These are phyloP conservation scores for Calcarius lapponicus DNA, from an alignment of 2,797 vertebrate species.

Conservation along the genomic window DNA sequence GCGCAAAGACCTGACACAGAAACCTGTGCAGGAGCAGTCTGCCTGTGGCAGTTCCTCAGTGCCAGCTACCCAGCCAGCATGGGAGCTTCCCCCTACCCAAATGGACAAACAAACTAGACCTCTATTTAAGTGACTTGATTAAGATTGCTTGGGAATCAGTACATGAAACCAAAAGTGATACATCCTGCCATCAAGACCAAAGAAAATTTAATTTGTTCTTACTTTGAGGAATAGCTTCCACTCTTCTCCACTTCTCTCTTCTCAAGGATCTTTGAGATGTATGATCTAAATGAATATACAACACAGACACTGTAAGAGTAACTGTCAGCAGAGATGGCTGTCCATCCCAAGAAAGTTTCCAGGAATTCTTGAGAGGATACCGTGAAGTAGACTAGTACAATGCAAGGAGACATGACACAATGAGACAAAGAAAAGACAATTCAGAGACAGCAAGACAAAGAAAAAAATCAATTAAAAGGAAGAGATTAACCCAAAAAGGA, in stretches of 20 bases:
- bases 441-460: neutral
- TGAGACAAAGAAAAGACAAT: neutral
- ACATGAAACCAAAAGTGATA: neutral
- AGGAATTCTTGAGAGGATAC: neutral
- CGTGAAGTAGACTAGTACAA: neutral
- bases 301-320: neutral
- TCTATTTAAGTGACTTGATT: neutral
- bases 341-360: neutral
- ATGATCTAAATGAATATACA: neutral
- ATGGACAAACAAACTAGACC: neutral
- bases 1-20: neutral
- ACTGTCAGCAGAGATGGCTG: neutral
- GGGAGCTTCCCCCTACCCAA: neutral
- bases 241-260: neutral
- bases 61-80: neutral
- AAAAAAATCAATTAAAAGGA: neutral
- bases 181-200: neutral
- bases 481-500: neutral
- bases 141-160: neutral
- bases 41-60: neutral
- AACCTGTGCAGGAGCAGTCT: neutral
- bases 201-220: neutral
- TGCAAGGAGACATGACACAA: neutral
- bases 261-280: neutral
- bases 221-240: neutral